Conservation (phyloP, 1,140 invertebrate species). For the Drosophila burlai region DNA sequence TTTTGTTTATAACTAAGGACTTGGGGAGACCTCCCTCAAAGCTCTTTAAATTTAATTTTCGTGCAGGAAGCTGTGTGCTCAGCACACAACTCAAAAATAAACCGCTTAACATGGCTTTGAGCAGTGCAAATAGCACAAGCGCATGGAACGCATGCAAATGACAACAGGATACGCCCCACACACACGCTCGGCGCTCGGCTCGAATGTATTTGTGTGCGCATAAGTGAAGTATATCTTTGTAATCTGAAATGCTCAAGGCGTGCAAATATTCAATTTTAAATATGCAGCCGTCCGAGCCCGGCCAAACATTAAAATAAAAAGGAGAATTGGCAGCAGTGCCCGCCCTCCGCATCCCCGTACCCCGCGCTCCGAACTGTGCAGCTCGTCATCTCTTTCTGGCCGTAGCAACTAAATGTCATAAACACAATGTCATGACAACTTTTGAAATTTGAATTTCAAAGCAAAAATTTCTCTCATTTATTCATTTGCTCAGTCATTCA, state of each 20-base stretch:
- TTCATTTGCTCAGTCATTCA: slow-evolving; percentile 83
- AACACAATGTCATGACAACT: slow-evolving; percentile 84
- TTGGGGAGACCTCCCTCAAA: not conserved
- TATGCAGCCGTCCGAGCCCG: slow-evolving; percentile 54
- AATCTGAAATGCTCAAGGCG: slow-evolving; percentile 81
- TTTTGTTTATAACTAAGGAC: not conserved
- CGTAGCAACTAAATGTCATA: slow-evolving; percentile 71
- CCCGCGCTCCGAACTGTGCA: not conserved
- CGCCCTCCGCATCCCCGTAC: not conserved
- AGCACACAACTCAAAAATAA: slow-evolving; percentile 66
- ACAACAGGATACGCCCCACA: slow-evolving; percentile 59
- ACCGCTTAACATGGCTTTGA: slow-evolving; percentile 81
- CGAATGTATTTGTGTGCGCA: slow-evolving; percentile 57
- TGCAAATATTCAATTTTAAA: slow-evolving; percentile 84
- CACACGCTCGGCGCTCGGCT: not conserved
- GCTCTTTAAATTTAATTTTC: slow-evolving; percentile 59
- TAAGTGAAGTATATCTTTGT: slow-evolving; percentile 81
- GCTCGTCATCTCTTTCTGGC: slow-evolving; percentile 36
- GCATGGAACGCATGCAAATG: slow-evolving; percentile 77
- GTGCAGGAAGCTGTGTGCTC: slow-evolving; percentile 54
- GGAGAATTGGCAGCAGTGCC: slow-evolving; percentile 23
- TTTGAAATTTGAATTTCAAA: slow-evolving; percentile 84
- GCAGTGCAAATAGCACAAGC: slow-evolving; percentile 75
- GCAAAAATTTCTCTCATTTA: slow-evolving; percentile 72
- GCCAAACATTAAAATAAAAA: slow-evolving; percentile 47